Evolutionary conservation across 2,888 invertebrate genomes (phyloP).

Genomic region (Plebejus argus): DNA sequence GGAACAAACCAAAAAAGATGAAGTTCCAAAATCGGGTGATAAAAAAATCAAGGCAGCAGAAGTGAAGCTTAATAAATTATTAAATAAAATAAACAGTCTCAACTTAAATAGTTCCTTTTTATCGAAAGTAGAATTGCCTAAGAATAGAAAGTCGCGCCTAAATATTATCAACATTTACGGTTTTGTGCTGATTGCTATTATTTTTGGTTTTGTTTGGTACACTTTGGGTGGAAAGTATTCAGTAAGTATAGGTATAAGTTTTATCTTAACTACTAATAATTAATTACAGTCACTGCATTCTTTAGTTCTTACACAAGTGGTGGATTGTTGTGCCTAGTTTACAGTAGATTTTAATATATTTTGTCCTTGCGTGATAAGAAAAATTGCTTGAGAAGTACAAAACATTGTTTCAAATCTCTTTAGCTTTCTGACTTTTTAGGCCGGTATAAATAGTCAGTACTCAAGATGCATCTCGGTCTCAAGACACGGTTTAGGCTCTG

Average conservation of each 20-base stretch:
- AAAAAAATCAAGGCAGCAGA: slow-evolving; percentile 67
- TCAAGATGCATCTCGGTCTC: too few species aligned
- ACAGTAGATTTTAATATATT: too few species aligned
- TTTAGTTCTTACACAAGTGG: too few species aligned
- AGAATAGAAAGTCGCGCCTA: slow-evolving; percentile 33
- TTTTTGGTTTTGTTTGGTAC: slow-evolving; percentile 38
- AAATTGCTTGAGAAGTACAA: too few species aligned
- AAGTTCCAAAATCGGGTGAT: slow-evolving; percentile 52
- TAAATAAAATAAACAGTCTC: slow-evolving; percentile 60
- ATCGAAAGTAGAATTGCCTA: slow-evolving; percentile 51
- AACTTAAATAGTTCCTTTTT: slow-evolving; percentile 56
- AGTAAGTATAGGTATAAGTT: slow-evolving; percentile 33
- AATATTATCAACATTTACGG: slow-evolving; percentile 34
- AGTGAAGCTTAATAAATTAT: slow-evolving; percentile 61
- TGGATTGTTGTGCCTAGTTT: too few species aligned
- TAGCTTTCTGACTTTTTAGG: background rate
- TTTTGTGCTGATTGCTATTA: slow-evolving; percentile 29
- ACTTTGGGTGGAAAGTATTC: slow-evolving; percentile 33
- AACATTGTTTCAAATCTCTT: too few species aligned
- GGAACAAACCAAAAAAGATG: slow-evolving; percentile 45
- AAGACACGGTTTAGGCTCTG: too few species aligned
- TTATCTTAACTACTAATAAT: too few species aligned
- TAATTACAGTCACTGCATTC: too few species aligned
- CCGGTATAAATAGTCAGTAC: too few species aligned
- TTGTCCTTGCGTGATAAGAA: too few species aligned